Evolutionary conservation across 2,888 invertebrate species (phyloP).

Genomic region (Willowsia nigromaculata): DNA sequence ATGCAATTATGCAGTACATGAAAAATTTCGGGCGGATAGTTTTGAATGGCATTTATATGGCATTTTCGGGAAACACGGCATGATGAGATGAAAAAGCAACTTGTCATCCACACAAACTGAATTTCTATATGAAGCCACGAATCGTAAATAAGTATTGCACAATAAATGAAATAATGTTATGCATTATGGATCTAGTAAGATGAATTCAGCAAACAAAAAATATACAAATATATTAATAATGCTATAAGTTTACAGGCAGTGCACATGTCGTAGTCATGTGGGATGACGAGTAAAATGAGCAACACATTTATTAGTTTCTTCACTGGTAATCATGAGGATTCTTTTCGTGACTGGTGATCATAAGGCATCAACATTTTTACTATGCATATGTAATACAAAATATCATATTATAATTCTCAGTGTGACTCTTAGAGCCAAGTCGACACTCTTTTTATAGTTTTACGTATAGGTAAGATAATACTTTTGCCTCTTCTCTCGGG

Average conservation of each 20-base stretch:
- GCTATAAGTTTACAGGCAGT: not conserved
- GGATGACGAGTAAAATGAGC: conserved; percentile 32
- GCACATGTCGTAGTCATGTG: conserved; percentile 22
- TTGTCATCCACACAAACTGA: too few relatives aligned
- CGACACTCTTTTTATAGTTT: not conserved
- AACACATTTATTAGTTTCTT: not conserved
- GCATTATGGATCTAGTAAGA: too few relatives aligned
- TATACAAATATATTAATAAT: not conserved
- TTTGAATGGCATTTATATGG: conserved; percentile 1
- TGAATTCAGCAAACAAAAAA: too few relatives aligned
- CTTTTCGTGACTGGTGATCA: conserved; percentile 31
- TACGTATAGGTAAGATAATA: not conserved
- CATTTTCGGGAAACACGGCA: not conserved
- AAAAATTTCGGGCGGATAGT: not conserved
- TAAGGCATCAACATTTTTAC: not conserved
- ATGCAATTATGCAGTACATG: too few relatives aligned
- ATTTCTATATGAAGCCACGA: not conserved
- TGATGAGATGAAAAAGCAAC: not conserved
- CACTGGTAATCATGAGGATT: conserved; percentile 48
- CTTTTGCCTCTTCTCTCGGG: not conserved
- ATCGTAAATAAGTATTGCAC: not conserved
- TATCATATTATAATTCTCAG: conserved; percentile 32
- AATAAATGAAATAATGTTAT: too few relatives aligned
- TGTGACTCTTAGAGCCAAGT: not conserved
- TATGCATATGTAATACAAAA: not conserved